These are phyloP conservation scores for Poeciliopsis prolifica DNA, from an alignment of 2,113 vertebrate genomes.

Conservation along the genomic window DNA sequence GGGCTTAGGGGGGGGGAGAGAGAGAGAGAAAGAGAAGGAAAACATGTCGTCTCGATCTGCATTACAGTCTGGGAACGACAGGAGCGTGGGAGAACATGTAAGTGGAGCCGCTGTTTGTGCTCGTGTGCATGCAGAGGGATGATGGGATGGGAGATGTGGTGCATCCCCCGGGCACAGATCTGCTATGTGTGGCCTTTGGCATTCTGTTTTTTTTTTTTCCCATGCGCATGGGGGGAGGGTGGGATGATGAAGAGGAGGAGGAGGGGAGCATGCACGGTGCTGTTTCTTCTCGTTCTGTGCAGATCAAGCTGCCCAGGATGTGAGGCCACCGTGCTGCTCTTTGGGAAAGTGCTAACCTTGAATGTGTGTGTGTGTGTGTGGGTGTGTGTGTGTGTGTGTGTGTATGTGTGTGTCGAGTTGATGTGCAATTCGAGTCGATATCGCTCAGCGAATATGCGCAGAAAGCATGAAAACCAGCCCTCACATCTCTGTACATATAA, in stretches of 20 bases:
- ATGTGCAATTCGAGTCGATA: slow-evolving; percentile 54
- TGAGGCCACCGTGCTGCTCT: slow-evolving; percentile 1
- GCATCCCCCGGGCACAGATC: slow-evolving; percentile 2
- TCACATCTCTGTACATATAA: slow-evolving; percentile 65
- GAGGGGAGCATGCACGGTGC: slow-evolving; percentile 24
- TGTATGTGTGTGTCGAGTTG: slow-evolving; percentile 56
- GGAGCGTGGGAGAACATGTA: slow-evolving; percentile 83
- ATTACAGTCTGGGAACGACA: slow-evolving; percentile 82
- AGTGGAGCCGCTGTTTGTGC: slow-evolving; percentile 64
- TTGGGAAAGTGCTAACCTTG: slow-evolving; percentile 71
- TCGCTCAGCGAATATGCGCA: slow-evolving; percentile 70
- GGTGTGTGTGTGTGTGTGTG: slow-evolving; percentile 60
- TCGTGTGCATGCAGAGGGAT: slow-evolving; percentile 47
- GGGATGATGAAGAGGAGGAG: slow-evolving; percentile 5
- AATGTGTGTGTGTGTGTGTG: slow-evolving; percentile 64
- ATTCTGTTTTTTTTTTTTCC: slow-evolving; percentile 7
- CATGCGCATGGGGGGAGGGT: background rate
- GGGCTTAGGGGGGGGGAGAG: background rate
- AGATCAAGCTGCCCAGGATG: slow-evolving; percentile 4
- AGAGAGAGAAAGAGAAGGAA: background rate
- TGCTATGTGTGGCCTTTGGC: slow-evolving; percentile 33
- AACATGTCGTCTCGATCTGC: slow-evolving; percentile 83
- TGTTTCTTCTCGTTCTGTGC: slow-evolving; percentile 12
- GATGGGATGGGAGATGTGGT: background rate
- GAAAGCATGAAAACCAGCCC: slow-evolving; percentile 63